A percentile compares a stretch with the other conserved stretches of the same genome.
Conservation (phyloP, 2,113 vertebrate species). For the Diadophis punctatus region DNA sequence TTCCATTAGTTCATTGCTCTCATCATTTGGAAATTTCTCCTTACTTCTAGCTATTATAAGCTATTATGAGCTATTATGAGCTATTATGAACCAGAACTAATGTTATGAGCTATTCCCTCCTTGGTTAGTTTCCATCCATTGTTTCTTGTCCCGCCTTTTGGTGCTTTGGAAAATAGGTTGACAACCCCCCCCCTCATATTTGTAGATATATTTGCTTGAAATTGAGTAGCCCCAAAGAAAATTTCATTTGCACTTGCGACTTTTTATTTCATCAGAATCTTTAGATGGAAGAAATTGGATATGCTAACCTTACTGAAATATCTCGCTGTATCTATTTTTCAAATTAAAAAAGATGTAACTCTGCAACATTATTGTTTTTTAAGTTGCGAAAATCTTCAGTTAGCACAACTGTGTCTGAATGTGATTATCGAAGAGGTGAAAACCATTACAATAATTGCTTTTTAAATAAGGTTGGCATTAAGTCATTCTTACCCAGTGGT, state of each 20-base stretch:
- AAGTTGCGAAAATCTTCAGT: neutral
- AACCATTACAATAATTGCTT: constrained; percentile 8
- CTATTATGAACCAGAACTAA: too few relatives aligned
- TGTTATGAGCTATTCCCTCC: neutral
- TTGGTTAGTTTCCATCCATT: neutral
- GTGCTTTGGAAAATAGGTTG: neutral
- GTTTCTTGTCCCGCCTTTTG: neutral
- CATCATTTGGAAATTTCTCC: neutral
- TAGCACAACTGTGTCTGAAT: neutral
- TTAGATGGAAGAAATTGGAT: neutral
- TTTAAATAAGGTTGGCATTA: neutral
- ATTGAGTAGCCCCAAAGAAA: neutral
- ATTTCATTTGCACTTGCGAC: neutral
- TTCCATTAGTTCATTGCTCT: neutral
- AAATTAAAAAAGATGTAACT: neutral
- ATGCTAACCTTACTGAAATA: neutral
- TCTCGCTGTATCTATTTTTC: neutral
- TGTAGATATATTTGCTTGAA: neutral
- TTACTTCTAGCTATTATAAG: neutral
- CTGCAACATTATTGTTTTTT: neutral
- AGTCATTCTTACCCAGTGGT: constrained; percentile 14
- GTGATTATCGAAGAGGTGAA: neutral
- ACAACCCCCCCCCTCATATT: neutral
- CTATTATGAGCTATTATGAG: too few relatives aligned
- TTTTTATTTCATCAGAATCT: constrained; percentile 23